A percentile compares a stretch with the other conserved stretches of the same genome.
Conservation (phyloP, 1,140 invertebrate genomes). For the Episyrphus balteatus region DNA sequence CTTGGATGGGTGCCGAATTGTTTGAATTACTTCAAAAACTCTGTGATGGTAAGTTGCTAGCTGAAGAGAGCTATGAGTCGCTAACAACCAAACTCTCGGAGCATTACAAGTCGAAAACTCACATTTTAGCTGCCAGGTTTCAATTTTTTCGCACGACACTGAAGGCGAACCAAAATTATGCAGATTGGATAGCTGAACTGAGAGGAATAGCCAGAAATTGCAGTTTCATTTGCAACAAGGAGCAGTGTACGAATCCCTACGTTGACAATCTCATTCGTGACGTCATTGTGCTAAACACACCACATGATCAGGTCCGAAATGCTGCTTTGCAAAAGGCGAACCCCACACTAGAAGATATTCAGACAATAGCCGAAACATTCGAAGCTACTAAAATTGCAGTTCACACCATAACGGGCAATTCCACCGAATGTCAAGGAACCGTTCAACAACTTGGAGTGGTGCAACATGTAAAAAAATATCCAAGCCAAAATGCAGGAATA, state of each 20-base stretch:
- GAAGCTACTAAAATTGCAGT: conserved; percentile 3
- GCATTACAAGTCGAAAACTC: background rate
- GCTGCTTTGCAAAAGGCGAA: conserved; percentile 2
- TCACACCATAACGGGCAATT: too few relatives aligned
- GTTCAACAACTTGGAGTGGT: too few relatives aligned
- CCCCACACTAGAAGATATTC: background rate
- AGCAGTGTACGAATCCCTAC: background rate
- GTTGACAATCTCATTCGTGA: background rate
- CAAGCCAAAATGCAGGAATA: too few relatives aligned
- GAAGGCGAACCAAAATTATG: too few relatives aligned
- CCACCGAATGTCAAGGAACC: too few relatives aligned
- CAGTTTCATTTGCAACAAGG: background rate
- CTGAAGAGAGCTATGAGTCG: background rate
- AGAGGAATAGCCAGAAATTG: conserved; percentile 1
- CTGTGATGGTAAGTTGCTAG: background rate
- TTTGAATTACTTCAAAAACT: conserved; percentile 3
- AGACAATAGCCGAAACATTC: conserved; percentile 1
- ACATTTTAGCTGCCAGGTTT: background rate
- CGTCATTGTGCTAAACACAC: conserved; percentile 1
- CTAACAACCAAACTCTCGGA: conserved; percentile 4
- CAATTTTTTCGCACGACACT: background rate
- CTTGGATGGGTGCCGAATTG: conserved; percentile 1
- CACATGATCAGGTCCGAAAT: conserved; percentile 2
- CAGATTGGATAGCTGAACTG: background rate
- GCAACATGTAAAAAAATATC: too few relatives aligned